Percentiles rank a stretch among this genome's conserved stretches.
Conservation (phyloP, 1,140 invertebrate genomes). For the Bombus soroeensis region DNA sequence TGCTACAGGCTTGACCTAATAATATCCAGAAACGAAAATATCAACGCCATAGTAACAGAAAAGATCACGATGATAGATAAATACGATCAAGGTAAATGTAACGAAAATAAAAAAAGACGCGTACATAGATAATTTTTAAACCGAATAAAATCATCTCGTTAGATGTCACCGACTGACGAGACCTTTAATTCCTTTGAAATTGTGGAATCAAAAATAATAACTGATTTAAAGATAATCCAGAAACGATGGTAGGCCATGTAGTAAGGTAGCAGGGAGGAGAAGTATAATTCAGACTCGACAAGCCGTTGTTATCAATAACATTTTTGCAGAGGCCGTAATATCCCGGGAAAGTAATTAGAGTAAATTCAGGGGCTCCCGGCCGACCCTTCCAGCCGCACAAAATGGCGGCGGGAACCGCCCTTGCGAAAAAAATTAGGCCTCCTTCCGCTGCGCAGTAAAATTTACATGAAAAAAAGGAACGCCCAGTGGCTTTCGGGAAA, state of each 20-base stretch:
- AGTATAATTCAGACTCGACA: conserved; percentile 61
- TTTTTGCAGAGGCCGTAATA: conserved; percentile 74
- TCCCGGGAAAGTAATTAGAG: conserved; percentile 78
- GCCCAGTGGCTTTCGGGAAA: conserved; percentile 67
- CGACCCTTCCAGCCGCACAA: conserved; percentile 75
- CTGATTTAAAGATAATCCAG: conserved; percentile 58
- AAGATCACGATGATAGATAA: too few relatives aligned
- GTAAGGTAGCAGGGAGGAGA: not conserved
- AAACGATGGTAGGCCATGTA: not conserved
- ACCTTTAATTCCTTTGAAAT: conserved; percentile 16
- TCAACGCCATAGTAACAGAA: not conserved
- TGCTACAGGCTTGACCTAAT: too few relatives aligned
- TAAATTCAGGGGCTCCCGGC: conserved; percentile 76
- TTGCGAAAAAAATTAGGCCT: conserved; percentile 77
- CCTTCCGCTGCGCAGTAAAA: conserved; percentile 72
- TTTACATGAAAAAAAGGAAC: conserved; percentile 74
- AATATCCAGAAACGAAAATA: not conserved
- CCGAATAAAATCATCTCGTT: not conserved
- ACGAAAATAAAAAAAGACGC: not conserved
- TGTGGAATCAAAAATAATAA: conserved; percentile 60
- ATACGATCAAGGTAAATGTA: not conserved
- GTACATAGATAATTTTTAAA: not conserved
- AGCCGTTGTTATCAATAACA: conserved; percentile 77
- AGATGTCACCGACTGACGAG: not conserved
- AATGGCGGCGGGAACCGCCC: conserved; percentile 78